These are phyloP conservation scores for Bombycilla garrulus DNA, from an alignment of 2,113 vertebrate genomes.

Conservation along the genomic window DNA sequence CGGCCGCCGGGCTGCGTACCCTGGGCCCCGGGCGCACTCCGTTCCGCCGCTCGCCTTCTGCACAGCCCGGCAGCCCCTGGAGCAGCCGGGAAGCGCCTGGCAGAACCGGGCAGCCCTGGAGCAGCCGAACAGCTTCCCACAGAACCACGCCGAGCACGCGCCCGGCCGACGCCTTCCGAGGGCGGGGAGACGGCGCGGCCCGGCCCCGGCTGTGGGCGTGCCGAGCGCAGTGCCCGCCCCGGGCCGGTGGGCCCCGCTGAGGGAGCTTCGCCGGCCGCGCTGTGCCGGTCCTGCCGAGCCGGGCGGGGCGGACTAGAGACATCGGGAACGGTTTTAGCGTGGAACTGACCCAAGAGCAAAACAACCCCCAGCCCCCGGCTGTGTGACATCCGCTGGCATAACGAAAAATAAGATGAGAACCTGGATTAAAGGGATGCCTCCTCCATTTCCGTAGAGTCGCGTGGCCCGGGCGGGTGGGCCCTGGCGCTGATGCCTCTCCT, in stretches of 20 bases:
- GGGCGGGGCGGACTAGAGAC: fast-evolving
- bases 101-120: too few relatives aligned
- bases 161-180: neutral
- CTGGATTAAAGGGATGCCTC: fast-evolving
- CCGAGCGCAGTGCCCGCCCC: too few relatives aligned
- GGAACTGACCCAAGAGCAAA: neutral
- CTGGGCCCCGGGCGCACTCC: too few relatives aligned
- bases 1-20: too few relatives aligned
- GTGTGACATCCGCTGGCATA: neutral
- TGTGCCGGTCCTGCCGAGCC: neutral
- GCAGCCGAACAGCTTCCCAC: too few relatives aligned
- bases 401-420: neutral
- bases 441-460: neutral
- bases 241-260: neutral
- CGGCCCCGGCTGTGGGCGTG: neutral
- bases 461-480: neutral
- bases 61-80: fast-evolving
- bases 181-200: neutral
- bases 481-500: neutral
- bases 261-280: too few relatives aligned
- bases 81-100: too few relatives aligned
- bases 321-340: neutral
- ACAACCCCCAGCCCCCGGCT: fast-evolving
- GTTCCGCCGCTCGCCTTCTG: neutral
- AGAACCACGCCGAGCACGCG: fast-evolving